Percentiles rank a stretch among this genome's conserved stretches.
These are phyloP conservation scores for Dicyrtomina minuta DNA, from an alignment of 2,888 invertebrate genomes.

Conservation along the genomic window DNA sequence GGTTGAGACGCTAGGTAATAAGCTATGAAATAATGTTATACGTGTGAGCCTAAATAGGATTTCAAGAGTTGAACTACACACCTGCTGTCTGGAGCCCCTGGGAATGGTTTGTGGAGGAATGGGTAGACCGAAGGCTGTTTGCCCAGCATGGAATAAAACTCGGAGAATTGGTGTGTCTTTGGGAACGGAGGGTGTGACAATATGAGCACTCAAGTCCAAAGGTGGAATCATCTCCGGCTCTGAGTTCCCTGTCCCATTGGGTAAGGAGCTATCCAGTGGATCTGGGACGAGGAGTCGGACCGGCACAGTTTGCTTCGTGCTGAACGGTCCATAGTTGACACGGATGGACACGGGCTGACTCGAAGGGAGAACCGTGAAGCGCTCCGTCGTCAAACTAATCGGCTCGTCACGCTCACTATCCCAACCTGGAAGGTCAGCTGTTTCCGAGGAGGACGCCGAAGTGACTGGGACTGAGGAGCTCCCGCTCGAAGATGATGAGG, in stretches of 20 bases:
- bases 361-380: constrained; percentile 88
- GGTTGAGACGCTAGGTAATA: too few relatives aligned
- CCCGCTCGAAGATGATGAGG: constrained; percentile 58
- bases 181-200: constrained; percentile 82
- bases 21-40: neutral
- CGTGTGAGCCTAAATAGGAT: too few relatives aligned
- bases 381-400: constrained; percentile 69
- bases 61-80: constrained; percentile 57
- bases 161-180: constrained; percentile 87
- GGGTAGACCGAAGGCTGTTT: constrained; percentile 58
- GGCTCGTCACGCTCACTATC: constrained; percentile 38
- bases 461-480: constrained; percentile 51
- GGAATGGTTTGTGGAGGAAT: constrained; percentile 45
- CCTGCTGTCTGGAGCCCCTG: constrained; percentile 65
- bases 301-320: constrained; percentile 90
- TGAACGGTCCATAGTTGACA: constrained; percentile 91
- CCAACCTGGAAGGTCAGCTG: constrained; percentile 40
- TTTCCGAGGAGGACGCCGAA: constrained; percentile 57
- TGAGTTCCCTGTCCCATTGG: constrained; percentile 55
- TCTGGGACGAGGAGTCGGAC: constrained; percentile 85
- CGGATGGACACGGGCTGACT: constrained; percentile 87
- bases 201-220: constrained; percentile 88
- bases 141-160: constrained; percentile 86
- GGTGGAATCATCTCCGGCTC: constrained; percentile 53
- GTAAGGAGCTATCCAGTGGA: constrained; percentile 64